Evolutionary conservation across 2,113 vertebrate species (phyloP), one percentile per base, ranked within the genome.

Genomic region (Dryoscopus gambensis): DNA sequence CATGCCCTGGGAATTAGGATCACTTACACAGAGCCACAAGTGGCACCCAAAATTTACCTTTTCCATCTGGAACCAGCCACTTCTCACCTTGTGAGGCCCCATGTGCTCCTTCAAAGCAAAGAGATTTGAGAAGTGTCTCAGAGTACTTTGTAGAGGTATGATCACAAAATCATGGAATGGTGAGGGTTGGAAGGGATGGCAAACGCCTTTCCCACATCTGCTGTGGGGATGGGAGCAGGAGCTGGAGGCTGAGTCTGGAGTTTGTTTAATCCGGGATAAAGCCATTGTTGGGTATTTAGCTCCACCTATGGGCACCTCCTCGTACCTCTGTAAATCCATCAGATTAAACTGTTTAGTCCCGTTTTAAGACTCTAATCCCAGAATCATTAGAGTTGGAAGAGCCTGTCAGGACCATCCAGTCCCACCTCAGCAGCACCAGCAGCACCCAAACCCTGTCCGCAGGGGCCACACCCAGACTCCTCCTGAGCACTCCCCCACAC

Each of bases 281-380:
- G 0, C 22, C 37, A 88, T 80, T 47, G 67, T 4, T 95, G 93
- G 93, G 19, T 64, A 19, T 96, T 93, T 77, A 84, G 96, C 96
- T 95, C 96, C 96, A 95, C 75, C 96, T 97, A 91, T 3, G 75
- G 96, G 90, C 71, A 86, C 50, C 63, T 85, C 47, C 69, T 67
- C 0, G 1, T 4, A 62, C 37, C 76, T 84, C 76, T 33, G 47
- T 3, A 30, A 40, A 35, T 42, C 20, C 27, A 0, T 4, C 19
- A 7, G 3, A 27, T 28, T 1, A 18, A 46, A 42, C 7, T 2
- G 7, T 13, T 25, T 1, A 37, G 2, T 44, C 46, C 14, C 0
- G 4, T 3, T 64, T 37, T 5, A 42, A 49, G 30, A 31, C 60
- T 49, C 27, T 28, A 15, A 82, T 46, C 14, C 69, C 39, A 7